Conservation (phyloP, 2,888 invertebrate species). For the Flexamia atlantica region DNA sequence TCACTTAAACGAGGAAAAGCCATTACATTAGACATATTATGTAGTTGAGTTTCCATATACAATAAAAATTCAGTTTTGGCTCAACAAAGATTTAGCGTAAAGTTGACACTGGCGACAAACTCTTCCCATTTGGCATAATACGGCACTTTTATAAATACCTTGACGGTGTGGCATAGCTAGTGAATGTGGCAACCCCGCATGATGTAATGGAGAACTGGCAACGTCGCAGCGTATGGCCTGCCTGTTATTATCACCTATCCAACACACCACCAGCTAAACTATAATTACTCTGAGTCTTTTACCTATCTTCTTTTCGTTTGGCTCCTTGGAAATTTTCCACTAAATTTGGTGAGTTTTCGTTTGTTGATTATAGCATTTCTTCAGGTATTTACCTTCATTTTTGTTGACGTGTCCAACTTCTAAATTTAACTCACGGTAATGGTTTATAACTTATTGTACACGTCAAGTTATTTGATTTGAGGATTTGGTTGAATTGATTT, state of each 20-base stretch:
- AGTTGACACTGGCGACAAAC: neutral
- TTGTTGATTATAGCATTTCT: too few species aligned
- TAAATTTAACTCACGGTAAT: too few species aligned
- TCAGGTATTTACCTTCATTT: too few species aligned
- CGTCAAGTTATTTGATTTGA: too few species aligned
- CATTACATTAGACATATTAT: too few species aligned
- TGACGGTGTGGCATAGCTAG: constrained; percentile 1
- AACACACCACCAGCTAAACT: constrained; percentile 47
- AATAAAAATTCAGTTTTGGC: neutral
- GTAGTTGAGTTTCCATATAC: neutral
- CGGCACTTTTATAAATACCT: constrained; percentile 30
- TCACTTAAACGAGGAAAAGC: too few species aligned
- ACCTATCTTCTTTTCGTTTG: neutral
- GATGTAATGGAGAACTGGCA: constrained; percentile 61
- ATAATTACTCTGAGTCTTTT: constrained; percentile 27
- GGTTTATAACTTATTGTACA: too few species aligned
- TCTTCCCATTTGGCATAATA: constrained; percentile 11
- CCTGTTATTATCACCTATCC: constrained; percentile 60
- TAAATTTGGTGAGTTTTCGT: neutral
- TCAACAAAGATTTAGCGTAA: neutral
- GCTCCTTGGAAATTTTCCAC: neutral
- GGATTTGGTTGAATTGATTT: too few species aligned
- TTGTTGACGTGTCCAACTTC: too few species aligned
- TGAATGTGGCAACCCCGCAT: constrained; percentile 59
- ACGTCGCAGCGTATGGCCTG: constrained; percentile 59